phyloP scores from a whole-genome alignment of 2,888 invertebrate genomes.

The Urechis unicinctus region DNA sequence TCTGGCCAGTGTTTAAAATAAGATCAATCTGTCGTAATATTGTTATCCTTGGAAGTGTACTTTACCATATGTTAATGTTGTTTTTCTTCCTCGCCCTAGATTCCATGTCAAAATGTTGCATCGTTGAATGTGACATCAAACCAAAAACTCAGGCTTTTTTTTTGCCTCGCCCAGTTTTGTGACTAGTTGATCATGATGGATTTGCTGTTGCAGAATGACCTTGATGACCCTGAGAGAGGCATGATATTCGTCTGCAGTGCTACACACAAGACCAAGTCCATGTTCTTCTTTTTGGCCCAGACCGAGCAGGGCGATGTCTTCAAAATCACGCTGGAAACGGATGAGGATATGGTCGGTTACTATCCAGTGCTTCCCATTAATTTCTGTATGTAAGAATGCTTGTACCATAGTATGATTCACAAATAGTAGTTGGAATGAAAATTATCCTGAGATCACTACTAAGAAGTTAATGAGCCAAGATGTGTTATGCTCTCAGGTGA shows the following conservation, averaged over 20 bases:
- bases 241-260: conserved; percentile 99
- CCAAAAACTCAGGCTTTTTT: not conserved
- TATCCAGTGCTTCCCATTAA: not conserved
- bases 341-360: conserved; percentile 77
- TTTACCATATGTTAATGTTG: too few species aligned
- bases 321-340: conserved; percentile 92
- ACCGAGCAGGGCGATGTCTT: conserved; percentile 97
- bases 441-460: too few species aligned
- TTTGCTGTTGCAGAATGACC: conserved; percentile 65
- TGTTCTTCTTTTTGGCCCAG: conserved; percentile 99
- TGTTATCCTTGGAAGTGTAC: too few species aligned
- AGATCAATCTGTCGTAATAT: too few species aligned
- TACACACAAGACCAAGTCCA: conserved; percentile 97
- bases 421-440: too few species aligned
- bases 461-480: not conserved
- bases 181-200: not conserved
- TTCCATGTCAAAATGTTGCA: too few species aligned
- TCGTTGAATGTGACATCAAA: too few species aligned
- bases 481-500: conserved; percentile 54
- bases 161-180: not conserved
- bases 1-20: too few species aligned
- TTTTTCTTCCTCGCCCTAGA: too few species aligned
- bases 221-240: conserved; percentile 97
- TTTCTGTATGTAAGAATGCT: too few species aligned
- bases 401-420: too few species aligned